A percentile compares a stretch with the other conserved stretches of the same genome.
Conservation (phyloP, 2,113 vertebrate species). For the Boulengeromyrus knoepffleri region DNA sequence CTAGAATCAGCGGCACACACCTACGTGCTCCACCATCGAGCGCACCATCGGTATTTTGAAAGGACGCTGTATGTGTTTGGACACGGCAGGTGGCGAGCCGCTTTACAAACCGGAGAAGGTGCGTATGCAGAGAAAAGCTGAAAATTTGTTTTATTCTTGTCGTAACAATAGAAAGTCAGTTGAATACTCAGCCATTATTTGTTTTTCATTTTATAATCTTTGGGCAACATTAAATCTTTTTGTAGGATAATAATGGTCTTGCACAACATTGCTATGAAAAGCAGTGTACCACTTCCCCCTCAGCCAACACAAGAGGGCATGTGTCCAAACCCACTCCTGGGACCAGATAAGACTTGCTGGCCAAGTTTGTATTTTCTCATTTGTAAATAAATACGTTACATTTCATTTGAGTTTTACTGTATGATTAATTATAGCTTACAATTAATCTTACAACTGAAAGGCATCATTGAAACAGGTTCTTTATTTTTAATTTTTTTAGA, state of each 20-base stretch:
- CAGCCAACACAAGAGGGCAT: background rate
- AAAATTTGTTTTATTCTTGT: background rate
- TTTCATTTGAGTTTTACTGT: background rate
- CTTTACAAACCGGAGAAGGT: background rate
- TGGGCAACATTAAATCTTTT: background rate
- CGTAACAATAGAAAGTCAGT: background rate
- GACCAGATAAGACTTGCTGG: no score
- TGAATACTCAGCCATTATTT: background rate
- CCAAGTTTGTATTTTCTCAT: background rate
- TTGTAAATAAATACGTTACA: conserved; percentile 6
- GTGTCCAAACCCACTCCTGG: background rate
- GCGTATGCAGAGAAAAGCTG: background rate
- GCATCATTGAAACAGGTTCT: background rate
- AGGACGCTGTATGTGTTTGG: background rate
- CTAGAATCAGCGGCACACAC: background rate
- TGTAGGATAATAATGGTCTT: background rate
- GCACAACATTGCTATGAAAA: background rate
- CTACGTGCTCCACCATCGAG: background rate
- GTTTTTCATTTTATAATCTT: conserved; percentile 2
- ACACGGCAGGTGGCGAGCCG: background rate
- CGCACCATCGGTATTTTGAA: background rate
- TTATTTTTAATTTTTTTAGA: background rate
- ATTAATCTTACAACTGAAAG: background rate
- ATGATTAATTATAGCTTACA: background rate
- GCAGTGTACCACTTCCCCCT: conserved; percentile 1